These are phyloP conservation scores for Callithrix jacchus DNA, from an alignment of 2,113 vertebrate genomes.

Conservation along the genomic window DNA sequence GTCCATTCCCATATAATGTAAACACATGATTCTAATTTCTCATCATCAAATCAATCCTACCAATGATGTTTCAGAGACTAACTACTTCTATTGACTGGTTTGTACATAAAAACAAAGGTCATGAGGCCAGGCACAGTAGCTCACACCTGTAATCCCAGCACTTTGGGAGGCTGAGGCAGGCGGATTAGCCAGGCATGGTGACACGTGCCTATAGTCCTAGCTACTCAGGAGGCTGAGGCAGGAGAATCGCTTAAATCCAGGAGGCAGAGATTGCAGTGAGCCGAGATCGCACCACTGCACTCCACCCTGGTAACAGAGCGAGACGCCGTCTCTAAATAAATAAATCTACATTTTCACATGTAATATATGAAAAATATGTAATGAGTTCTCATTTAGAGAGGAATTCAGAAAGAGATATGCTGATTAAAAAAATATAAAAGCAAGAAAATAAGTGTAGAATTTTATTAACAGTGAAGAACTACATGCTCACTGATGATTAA, in stretches of 20 bases:
- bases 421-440: slow-evolving; percentile 43
- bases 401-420: slow-evolving; percentile 26
- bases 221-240: too few species aligned
- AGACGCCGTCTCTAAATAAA: too few species aligned
- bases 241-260: too few species aligned
- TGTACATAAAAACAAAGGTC: background rate
- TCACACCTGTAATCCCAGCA: too few species aligned
- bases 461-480: slow-evolving; percentile 8
- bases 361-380: background rate
- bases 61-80: background rate
- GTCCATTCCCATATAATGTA: background rate
- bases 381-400: slow-evolving; percentile 11
- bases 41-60: background rate
- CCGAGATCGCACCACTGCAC: too few species aligned
- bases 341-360: background rate
- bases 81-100: background rate
- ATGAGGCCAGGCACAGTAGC: background rate
- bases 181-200: too few species aligned
- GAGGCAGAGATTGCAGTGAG: too few species aligned
- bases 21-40: slow-evolving; percentile 22
- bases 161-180: too few species aligned
- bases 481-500: slow-evolving; percentile 37
- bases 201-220: too few species aligned
- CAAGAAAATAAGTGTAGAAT: slow-evolving; percentile 28
- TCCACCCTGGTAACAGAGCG: too few species aligned